Evolutionary conservation across 2,113 vertebrate genomes (phyloP).

Genomic region (Etia nguti): DNA sequence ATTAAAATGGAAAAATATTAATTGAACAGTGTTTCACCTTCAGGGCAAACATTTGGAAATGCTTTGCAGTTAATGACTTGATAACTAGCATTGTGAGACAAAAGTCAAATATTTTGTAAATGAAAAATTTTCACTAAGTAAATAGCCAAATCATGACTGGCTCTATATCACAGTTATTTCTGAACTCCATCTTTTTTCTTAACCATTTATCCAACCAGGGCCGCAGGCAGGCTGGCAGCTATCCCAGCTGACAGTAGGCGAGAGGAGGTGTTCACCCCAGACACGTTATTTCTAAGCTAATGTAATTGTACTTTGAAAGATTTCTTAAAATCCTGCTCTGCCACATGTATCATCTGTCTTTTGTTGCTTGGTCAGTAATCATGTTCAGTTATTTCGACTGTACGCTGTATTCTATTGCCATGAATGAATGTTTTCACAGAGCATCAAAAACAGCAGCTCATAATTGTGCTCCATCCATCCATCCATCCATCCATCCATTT

Average conservation of each 20-base stretch:
- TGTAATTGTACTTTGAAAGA: background rate
- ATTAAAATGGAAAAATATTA: background rate
- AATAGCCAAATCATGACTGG: background rate
- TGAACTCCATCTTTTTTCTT: background rate
- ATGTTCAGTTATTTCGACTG: background rate
- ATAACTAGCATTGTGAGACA: background rate
- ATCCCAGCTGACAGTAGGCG: background rate
- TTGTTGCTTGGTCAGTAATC: background rate
- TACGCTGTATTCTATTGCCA: accelerated
- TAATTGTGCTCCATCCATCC: background rate
- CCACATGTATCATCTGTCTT: background rate
- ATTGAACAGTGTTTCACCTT: background rate
- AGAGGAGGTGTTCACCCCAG: background rate
- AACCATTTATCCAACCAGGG: background rate
- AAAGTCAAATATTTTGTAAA: background rate
- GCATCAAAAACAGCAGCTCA: accelerated
- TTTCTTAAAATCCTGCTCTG: background rate
- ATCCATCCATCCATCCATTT: no score
- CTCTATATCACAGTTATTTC: background rate
- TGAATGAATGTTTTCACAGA: background rate
- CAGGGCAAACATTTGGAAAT: background rate
- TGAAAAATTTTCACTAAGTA: background rate
- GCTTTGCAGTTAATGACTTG: background rate
- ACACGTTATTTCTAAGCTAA: background rate
- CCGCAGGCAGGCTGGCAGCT: background rate